Conservation (phyloP, 2,113 vertebrate species). For the Pyxicephalus adspersus region DNA sequence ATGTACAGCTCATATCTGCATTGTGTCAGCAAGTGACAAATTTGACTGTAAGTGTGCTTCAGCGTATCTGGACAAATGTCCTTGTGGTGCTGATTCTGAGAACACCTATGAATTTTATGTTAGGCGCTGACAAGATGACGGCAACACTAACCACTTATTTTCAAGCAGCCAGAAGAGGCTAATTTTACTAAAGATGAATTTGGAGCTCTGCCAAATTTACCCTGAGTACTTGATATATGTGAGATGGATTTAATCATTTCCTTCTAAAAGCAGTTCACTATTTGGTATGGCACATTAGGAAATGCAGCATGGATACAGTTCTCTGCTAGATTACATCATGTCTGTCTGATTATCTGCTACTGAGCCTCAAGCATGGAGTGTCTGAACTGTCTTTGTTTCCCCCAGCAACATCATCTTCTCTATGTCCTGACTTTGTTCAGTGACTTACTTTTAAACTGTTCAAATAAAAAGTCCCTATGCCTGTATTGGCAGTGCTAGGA, state of each 20-base stretch:
- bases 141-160: slow-evolving; percentile 34
- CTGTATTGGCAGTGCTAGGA: no score
- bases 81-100: slow-evolving; percentile 14
- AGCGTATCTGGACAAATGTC: neutral
- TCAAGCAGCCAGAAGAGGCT: slow-evolving; percentile 36
- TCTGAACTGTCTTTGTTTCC: no score
- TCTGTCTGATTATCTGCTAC: slow-evolving; percentile 3
- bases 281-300: slow-evolving; percentile 5
- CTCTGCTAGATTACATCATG: neutral
- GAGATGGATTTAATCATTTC: slow-evolving; percentile 29
- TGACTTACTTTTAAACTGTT: no score
- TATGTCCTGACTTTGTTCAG: no score
- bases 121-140: slow-evolving; percentile 37
- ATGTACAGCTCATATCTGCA: neutral
- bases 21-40: neutral
- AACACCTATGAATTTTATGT: slow-evolving; percentile 8
- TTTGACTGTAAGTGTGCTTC: neutral
- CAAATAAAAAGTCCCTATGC: no score
- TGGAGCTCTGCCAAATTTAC: slow-evolving; percentile 36
- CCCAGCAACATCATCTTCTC: no score
- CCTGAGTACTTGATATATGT: slow-evolving; percentile 25
- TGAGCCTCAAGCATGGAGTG: neutral
- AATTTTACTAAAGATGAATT: slow-evolving; percentile 43
- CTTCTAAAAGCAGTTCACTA: slow-evolving; percentile 38
- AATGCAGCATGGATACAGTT: neutral